Evolutionary conservation across 2,888 invertebrate species (phyloP), one percentile per base, ranked within the genome.

Genomic region (Hipparchia semele): DNA sequence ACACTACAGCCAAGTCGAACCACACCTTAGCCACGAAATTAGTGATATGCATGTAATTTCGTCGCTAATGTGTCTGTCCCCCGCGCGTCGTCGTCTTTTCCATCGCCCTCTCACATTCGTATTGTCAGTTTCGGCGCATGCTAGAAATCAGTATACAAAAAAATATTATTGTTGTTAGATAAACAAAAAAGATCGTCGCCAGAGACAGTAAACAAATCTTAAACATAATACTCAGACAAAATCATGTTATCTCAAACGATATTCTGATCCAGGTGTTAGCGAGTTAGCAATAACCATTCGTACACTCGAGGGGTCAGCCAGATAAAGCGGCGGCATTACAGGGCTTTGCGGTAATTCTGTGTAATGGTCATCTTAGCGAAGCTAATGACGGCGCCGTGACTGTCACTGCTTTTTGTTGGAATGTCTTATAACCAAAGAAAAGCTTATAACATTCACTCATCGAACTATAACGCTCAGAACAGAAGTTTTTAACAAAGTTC

Each of bases 321-420:
- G 77, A 81, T 81, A 82, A 80, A 79, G 73, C 73, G 71, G 79
- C 80, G 78, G 79, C 75, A 68, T 81, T 84, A 82, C 82, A 83
- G 84, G 84, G 84, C 83, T 83, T 82, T 81, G 76, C 76, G 73
- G 74, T 78, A 80, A 75, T 83, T 75, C 83, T 75, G 78, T 80
- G 83, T 87, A 86, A 86, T 80, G 83, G 84, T 82, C 83, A 84
- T 80, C 82, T 82, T 79, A 75, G 76, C 76, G 82, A 80, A 84
- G 84, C 86, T 84, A 85, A 87, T 87, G 86, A 82, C 78, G 71
- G 72, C 75, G 78, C 72, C 86, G 86, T 86, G 86, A 85, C 85
- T 79, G 51, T 23, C 54, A 23, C 56, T 23, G 46, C 6, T 60
- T 53, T 69, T 53, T 39, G 46, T 49, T 39, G 33, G 12, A 60